Base-by-base conservation (phyloP, 1,140 invertebrate genomes). In the Drosophila kepulauana region DNA sequence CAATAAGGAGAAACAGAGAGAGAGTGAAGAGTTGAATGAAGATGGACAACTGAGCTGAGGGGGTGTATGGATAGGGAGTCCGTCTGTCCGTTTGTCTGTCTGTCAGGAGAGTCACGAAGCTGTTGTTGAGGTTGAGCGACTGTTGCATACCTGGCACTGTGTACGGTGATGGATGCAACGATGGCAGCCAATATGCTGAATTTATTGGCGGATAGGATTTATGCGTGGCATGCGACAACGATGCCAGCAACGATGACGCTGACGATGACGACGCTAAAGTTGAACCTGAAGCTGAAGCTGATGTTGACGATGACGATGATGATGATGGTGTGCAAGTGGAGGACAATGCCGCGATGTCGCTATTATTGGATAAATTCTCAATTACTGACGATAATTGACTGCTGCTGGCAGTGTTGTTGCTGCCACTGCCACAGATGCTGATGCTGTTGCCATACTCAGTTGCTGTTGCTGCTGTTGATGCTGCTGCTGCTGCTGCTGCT, bases 141-240 rank as follows among this genome's bases (percentile, higher is more conserved):
- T 64, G 71, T 73, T 57, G 85, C 90, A 87, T 92, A 96, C 96
- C 96, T 96, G 96, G 96, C 89, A 96, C 93, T 79, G 96, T 94
- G 93, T 97, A 96, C 81, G 95, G 96, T 79, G 95, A 95, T 80
- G 95, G 95, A 93, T 95, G 95, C 59, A 95, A 94, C 79, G 96
- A 95, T 71, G 96, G 95, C 82, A 96, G 95, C 96, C 96, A 97
- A 92, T 96, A 96, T 88, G 95, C 95, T 88, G 95, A 95, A 93
- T 95, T 96, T 93, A 97, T 97, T 73, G 96, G 94, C 81, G 96
- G 96, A 94, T 96, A 96, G 89, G 93, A 94, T 82, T 91, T 91
- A 87, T 91, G 85, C 79, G 87, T 74, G 69, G 85, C 72, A 75
- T 68, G 79, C 58, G 74, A 76, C 69, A 72, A 73, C 49, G 74